Evolutionary conservation across 2,797 vertebrate species (phyloP).

Genomic region (Girardinus metallicus): DNA sequence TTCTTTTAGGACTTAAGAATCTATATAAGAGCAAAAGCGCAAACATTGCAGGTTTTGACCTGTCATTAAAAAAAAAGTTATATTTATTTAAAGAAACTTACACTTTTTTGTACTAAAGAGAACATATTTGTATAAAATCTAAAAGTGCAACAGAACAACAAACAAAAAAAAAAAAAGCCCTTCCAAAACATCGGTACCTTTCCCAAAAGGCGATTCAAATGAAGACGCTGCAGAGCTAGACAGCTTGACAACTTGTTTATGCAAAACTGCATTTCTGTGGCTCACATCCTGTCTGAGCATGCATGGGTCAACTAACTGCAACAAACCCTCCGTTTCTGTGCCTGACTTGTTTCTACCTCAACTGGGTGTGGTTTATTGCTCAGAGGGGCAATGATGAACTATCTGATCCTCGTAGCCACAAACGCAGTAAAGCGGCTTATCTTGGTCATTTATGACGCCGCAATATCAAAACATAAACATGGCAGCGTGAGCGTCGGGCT

Average conservation of each 20-base stretch:
- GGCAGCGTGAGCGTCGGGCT: not conserved
- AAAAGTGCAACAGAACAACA: not conserved
- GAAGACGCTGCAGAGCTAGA: not conserved
- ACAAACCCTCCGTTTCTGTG: conserved; percentile 15
- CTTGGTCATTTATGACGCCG: conserved; percentile 30
- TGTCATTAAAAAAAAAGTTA: not conserved
- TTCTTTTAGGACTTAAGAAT: not conserved
- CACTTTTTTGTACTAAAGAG: not conserved
- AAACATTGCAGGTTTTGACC: not conserved
- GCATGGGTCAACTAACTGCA: conserved; percentile 5
- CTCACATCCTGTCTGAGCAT: conserved; percentile 16
- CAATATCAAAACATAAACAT: conserved; percentile 33
- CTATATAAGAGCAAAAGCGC: not conserved
- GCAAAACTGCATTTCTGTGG: conserved; percentile 7
- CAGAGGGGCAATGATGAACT: conserved; percentile 54
- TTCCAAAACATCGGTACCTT: not conserved
- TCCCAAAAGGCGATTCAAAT: not conserved
- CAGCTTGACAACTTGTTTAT: not conserved
- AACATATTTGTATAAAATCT: not conserved
- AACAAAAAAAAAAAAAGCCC: not conserved
- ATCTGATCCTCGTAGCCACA: conserved; percentile 27
- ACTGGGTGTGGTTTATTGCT: conserved; percentile 58
- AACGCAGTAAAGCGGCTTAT: conserved; percentile 29
- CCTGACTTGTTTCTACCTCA: conserved; percentile 23
- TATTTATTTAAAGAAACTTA: not conserved